Conservation (phyloP, 1,140 invertebrate species). For the Phocides pigmalion region DNA sequence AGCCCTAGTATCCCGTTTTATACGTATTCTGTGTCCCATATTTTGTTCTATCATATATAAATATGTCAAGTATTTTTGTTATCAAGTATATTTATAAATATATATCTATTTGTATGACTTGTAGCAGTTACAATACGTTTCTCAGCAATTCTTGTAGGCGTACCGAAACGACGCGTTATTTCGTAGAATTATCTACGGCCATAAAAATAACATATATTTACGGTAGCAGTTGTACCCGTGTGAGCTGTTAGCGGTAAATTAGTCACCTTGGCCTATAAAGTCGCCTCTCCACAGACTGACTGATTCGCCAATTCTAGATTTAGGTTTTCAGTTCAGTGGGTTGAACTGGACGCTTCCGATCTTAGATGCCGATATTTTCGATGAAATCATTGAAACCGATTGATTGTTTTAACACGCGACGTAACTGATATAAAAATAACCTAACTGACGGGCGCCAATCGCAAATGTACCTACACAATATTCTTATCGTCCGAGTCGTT, state of each 20-base stretch:
- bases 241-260: conserved; percentile 66
- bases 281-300: conserved; percentile 56
- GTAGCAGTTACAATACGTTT: background rate
- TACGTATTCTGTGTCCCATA: too few relatives aligned
- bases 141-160: background rate
- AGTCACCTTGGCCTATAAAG: conserved; percentile 79
- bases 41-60: too few relatives aligned
- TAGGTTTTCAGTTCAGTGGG: conserved; percentile 81
- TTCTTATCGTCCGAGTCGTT: background rate
- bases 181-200: conserved; percentile 53
- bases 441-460: background rate
- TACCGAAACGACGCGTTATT: conserved; percentile 8
- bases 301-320: conserved; percentile 80
- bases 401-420: conserved; percentile 13
- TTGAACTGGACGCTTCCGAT: conserved; percentile 68
- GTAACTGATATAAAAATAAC: conserved; percentile 7
- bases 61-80: too few relatives aligned
- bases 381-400: conserved; percentile 31
- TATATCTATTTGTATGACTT: background rate
- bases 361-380: conserved; percentile 36
- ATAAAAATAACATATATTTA: conserved; percentile 60
- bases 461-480: background rate
- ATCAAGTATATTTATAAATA: background rate
- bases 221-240: conserved; percentile 41
- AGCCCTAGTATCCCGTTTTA: too few relatives aligned